phyloP scores from a whole-genome alignment of 2,797 vertebrate species.

The Anabacerthia variegaticeps region DNA sequence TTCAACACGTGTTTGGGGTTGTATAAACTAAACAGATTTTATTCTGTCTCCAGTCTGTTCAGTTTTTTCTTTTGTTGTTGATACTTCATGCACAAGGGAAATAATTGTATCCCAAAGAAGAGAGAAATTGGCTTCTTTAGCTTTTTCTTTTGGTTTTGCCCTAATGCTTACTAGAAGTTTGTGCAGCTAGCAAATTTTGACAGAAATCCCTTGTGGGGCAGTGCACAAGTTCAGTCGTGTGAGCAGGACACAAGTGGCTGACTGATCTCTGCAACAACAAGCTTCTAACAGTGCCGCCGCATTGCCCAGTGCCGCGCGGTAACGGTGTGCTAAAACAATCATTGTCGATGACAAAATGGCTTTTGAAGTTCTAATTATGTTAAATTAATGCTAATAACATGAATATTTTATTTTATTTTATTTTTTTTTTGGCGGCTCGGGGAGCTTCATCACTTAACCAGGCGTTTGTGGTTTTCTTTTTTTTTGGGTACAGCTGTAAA shows the following conservation, averaged over 20 bases:
- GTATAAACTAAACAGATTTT: slow-evolving; percentile 76
- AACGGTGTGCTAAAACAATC: slow-evolving; percentile 80
- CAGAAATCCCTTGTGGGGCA: slow-evolving; percentile 69
- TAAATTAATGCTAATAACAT: slow-evolving; percentile 85
- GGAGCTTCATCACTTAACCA: slow-evolving; percentile 83
- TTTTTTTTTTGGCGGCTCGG: slow-evolving; percentile 80
- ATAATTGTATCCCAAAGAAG: slow-evolving; percentile 90
- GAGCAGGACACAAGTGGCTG: slow-evolving; percentile 67
- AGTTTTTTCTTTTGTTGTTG: slow-evolving; percentile 76
- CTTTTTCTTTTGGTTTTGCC: slow-evolving; percentile 80
- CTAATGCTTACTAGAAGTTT: slow-evolving; percentile 90
- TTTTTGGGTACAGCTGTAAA: slow-evolving; percentile 84
- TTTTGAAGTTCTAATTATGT: slow-evolving; percentile 83
- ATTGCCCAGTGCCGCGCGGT: slow-evolving; percentile 65
- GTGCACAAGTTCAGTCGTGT: slow-evolving; percentile 75
- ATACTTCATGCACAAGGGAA: slow-evolving; percentile 93
- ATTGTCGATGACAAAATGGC: slow-evolving; percentile 83
- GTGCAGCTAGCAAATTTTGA: slow-evolving; percentile 77
- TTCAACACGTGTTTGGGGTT: slow-evolving; percentile 76
- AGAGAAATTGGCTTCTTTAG: slow-evolving; percentile 79
- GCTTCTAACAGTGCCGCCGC: slow-evolving; percentile 77
- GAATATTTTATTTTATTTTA: slow-evolving; percentile 75
- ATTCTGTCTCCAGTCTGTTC: slow-evolving; percentile 76
- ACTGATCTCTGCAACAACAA: slow-evolving; percentile 70
- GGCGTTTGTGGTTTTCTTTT: slow-evolving; percentile 75